Conservation (phyloP, 2,888 invertebrate genomes). For the Merodon equestris region DNA sequence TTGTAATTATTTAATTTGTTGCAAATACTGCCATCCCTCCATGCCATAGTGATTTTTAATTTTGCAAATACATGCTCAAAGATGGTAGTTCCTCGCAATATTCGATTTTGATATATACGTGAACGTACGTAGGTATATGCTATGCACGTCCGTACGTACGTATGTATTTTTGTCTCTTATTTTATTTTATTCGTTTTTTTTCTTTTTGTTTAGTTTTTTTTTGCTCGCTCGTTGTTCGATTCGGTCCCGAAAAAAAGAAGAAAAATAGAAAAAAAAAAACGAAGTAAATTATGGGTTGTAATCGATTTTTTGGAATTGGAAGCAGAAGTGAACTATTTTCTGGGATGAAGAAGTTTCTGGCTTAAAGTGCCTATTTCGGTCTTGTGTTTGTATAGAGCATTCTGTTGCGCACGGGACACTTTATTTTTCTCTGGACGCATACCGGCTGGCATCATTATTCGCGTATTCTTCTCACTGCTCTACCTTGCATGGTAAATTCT, state of each 20-base stretch:
- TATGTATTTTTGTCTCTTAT: constrained; percentile 10
- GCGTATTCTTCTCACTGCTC: no score
- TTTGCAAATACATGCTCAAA: constrained; percentile 37
- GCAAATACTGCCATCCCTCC: constrained; percentile 11
- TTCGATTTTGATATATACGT: constrained; percentile 24
- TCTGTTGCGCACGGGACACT: constrained; percentile 52
- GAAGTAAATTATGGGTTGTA: no score
- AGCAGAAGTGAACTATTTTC: constrained; percentile 4
- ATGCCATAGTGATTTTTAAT: constrained; percentile 7
- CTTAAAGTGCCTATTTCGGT: constrained; percentile 30
- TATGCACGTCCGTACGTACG: background rate
- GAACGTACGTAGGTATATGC: constrained; percentile 15
- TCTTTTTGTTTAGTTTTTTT: no score
- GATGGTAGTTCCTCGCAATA: constrained; percentile 24
- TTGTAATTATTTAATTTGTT: constrained; percentile 29
- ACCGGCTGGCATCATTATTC: constrained; percentile 30
- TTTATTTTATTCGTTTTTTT: background rate
- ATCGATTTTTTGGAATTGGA: no score
- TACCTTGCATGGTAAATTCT: no score
- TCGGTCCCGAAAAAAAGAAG: no score
- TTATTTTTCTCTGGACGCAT: constrained; percentile 35
- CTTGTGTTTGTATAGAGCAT: constrained; percentile 27
- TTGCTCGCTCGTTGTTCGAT: background rate
- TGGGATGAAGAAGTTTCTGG: background rate
- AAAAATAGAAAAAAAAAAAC: no score